These are phyloP conservation scores for Tenthredo livida DNA, from an alignment of 2,888 invertebrate species.

Conservation along the genomic window DNA sequence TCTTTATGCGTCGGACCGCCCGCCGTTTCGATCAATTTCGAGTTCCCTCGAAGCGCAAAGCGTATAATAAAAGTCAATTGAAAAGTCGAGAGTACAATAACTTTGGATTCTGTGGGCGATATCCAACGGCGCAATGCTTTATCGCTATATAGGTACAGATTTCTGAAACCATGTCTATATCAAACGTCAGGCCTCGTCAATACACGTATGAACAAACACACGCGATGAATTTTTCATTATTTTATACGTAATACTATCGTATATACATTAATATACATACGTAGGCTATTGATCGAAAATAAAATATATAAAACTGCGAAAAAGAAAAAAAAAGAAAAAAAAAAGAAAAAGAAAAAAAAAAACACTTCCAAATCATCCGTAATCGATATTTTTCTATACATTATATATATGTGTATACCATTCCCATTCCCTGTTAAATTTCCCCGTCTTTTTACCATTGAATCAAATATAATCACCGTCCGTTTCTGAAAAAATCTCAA, in stretches of 20 bases:
- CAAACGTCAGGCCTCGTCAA: neutral
- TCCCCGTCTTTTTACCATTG: slow-evolving; percentile 1
- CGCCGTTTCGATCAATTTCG: slow-evolving; percentile 52
- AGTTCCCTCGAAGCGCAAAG: slow-evolving; percentile 37
- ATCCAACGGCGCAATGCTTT: slow-evolving; percentile 36
- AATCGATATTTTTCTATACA: slow-evolving; percentile 14
- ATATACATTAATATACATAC: neutral
- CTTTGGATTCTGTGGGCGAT: slow-evolving; percentile 45
- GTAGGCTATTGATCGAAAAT: neutral
- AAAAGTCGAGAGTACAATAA: slow-evolving; percentile 51
- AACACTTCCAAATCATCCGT: neutral
- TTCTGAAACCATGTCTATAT: slow-evolving; percentile 24
- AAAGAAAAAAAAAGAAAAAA: neutral
- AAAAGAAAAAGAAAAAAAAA: neutral
- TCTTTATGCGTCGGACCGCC: slow-evolving; percentile 48
- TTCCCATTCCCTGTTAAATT: neutral
- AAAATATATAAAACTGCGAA: neutral
- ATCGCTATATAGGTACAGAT: neutral
- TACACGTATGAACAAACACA: neutral
- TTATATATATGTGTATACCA: neutral
- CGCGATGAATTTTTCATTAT: neutral
- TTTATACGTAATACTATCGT: neutral
- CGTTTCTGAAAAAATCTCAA: slow-evolving; percentile 67
- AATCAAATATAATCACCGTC: slow-evolving; percentile 45
- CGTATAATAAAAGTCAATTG: slow-evolving; percentile 48